phyloP scores from a whole-genome alignment of 1,140 invertebrate species.

The Pseudomyrmex dendroicus region DNA sequence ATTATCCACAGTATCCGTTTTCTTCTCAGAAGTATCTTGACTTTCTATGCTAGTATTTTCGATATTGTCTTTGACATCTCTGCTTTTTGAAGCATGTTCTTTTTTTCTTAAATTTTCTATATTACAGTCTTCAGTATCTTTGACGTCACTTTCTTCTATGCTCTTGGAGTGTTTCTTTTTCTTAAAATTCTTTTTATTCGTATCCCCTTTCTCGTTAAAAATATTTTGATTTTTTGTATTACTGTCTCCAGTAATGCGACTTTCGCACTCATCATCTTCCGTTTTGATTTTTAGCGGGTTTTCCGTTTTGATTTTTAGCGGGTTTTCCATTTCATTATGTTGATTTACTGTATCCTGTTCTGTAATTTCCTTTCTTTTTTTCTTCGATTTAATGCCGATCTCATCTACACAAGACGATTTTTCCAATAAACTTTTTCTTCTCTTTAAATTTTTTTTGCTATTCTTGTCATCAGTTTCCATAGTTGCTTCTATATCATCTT shows the following conservation, averaged over 20 bases:
- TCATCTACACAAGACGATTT: constrained; percentile 46
- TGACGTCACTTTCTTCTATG: too few relatives aligned
- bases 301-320: too few relatives aligned
- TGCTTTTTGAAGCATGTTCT: constrained; percentile 38
- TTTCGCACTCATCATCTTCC: too few relatives aligned
- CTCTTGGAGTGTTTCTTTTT: too few relatives aligned
- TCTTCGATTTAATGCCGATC: constrained; percentile 40
- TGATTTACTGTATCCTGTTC: too few relatives aligned
- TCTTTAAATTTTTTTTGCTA: constrained; percentile 35
- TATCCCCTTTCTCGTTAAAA: too few relatives aligned
- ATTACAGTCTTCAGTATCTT: constrained; percentile 33
- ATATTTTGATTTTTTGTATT: too few relatives aligned
- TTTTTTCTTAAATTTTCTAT: constrained; percentile 49
- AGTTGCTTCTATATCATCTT: not conserved
- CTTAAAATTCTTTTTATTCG: too few relatives aligned
- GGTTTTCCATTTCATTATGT: too few relatives aligned
- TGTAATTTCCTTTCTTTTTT: constrained; percentile 50
- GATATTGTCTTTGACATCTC: constrained; percentile 23
- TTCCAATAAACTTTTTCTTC: constrained; percentile 50
- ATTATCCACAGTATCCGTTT: too few relatives aligned
- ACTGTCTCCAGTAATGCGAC: too few relatives aligned
- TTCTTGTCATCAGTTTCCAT: not conserved
- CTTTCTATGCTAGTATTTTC: not conserved
- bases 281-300: too few relatives aligned
- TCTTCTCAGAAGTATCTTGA: not conserved